Percentiles rank a stretch among this genome's conserved stretches.
Conservation (phyloP, 2,888 invertebrate species). For the Tinea semifulvella region DNA sequence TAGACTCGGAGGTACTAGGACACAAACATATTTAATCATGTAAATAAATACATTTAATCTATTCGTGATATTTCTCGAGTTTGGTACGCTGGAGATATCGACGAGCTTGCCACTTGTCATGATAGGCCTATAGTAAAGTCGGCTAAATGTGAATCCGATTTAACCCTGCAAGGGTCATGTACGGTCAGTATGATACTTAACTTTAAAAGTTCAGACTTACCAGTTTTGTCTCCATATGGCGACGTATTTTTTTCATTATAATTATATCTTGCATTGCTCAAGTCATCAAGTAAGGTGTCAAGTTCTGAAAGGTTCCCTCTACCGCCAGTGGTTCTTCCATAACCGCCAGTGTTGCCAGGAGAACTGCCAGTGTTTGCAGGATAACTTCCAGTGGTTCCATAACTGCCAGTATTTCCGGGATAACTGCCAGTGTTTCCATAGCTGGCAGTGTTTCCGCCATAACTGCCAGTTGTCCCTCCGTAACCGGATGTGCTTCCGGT, state of each 20-base stretch:
- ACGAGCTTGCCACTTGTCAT: no score
- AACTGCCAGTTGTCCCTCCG: background rate
- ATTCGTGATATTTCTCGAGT: no score
- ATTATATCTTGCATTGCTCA: conserved; percentile 78
- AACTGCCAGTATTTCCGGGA: conserved; percentile 19
- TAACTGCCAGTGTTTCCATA: conserved; percentile 20
- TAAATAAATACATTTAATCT: no score
- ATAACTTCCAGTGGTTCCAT: conserved; percentile 46
- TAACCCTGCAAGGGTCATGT: no score
- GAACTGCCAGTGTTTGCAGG: conserved; percentile 19
- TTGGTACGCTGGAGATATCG: no score
- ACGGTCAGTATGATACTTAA: background rate
- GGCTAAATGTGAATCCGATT: no score
- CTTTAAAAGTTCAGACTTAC: conserved; percentile 29
- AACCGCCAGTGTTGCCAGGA: conserved; percentile 19
- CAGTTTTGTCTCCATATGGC: conserved; percentile 37
- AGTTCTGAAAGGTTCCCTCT: conserved; percentile 86
- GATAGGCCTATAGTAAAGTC: no score
- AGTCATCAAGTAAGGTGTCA: conserved; percentile 89
- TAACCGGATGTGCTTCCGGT: conserved; percentile 26
- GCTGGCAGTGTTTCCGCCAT: conserved; percentile 19
- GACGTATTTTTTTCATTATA: conserved; percentile 40
- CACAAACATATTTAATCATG: no score
- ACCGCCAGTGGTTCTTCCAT: conserved; percentile 28
- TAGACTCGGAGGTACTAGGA: no score